Evolutionary conservation across 2,797 vertebrate genomes (phyloP), one percentile per base, ranked within the genome.

Genomic region (Melanotaenia maccullochi): DNA sequence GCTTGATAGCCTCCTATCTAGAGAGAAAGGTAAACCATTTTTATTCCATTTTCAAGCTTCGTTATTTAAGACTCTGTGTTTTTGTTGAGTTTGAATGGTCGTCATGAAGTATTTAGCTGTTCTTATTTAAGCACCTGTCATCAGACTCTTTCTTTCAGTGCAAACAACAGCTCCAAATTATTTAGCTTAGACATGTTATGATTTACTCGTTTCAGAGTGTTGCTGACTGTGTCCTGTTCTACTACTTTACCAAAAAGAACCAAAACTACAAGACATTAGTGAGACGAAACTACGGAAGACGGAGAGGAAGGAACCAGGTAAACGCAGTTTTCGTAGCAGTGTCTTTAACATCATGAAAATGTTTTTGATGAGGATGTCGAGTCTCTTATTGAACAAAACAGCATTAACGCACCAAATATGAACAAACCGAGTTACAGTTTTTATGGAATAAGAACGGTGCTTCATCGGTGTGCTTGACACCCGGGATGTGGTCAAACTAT

Each of bases 181-280:
- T 9, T 58, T 9, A 22, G 30, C 16, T 18, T 2, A 9, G 42
- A 54, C 11, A 22, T 47, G 8, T 55, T 20, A 11, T 6, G 0
- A 3, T 68, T 42, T 64, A 38, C 33, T 64, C 65, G 32, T 88
- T 79, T 90, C 79, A 99, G 98, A 97, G 96, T 86, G 97, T 99
- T 71, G 95, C 98, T 0, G 98, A 99, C 88, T 99, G 98, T 85
- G 98, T 99, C 85, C 93, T 99, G 64, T 99, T 97, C 93, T 99
- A 99, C 89, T 99, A 99, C 92, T 94, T 99, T 94, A 97, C 98
- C 62, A 99, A 99, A 96, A 99, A 99, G 94, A 99, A 98, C 93
- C 96, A 99, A 90, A 98, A 99, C 88, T 99, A 96, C 87, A 99
- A 99, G 93, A 96, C 97, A 0, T 93, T 99, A 49, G 97, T 99